phyloP scores from a whole-genome alignment of 64 coral and sea anemone species.

The Orbicella faveolata region DNA sequence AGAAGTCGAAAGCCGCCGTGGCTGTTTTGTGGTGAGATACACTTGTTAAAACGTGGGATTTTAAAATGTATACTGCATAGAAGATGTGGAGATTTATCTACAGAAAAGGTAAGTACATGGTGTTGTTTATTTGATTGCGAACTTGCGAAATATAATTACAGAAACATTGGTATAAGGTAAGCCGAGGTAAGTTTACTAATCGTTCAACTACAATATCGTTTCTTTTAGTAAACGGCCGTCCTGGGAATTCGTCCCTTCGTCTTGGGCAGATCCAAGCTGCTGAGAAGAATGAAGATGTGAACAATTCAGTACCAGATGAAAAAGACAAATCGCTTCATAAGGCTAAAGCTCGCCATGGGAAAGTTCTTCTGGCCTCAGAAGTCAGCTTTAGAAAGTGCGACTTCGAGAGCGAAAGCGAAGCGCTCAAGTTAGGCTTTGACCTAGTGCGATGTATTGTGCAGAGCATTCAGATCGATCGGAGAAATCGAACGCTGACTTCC shows the following conservation, averaged over 20 bases:
- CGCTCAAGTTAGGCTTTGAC: conserved; percentile 33
- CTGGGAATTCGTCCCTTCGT: conserved; percentile 57
- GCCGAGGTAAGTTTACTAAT: not conserved
- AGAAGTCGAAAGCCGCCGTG: no score
- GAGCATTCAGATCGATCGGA: conserved; percentile 11
- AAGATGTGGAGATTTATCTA: conserved; percentile 3
- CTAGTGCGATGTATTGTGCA: conserved; percentile 45
- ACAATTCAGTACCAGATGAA: not conserved
- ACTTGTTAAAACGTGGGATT: not conserved
- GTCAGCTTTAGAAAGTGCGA: not conserved
- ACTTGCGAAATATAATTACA: not conserved
- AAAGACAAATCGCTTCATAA: not conserved
- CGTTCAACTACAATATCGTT: not conserved
- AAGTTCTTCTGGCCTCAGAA: not conserved
- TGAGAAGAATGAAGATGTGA: conserved; percentile 64
- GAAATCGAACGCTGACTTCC: not conserved
- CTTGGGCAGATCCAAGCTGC: conserved; percentile 73
- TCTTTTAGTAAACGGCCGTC: conserved; percentile 48
- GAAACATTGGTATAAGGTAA: not conserved
- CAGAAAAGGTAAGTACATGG: not conserved
- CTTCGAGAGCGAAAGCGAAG: not conserved
- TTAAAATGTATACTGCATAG: not conserved
- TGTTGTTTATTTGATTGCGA: not conserved
- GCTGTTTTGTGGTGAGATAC: not conserved
- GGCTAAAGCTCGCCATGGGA: not conserved